Evolutionary conservation across 2,113 vertebrate species (phyloP).

Genomic region (Taxidea taxus): DNA sequence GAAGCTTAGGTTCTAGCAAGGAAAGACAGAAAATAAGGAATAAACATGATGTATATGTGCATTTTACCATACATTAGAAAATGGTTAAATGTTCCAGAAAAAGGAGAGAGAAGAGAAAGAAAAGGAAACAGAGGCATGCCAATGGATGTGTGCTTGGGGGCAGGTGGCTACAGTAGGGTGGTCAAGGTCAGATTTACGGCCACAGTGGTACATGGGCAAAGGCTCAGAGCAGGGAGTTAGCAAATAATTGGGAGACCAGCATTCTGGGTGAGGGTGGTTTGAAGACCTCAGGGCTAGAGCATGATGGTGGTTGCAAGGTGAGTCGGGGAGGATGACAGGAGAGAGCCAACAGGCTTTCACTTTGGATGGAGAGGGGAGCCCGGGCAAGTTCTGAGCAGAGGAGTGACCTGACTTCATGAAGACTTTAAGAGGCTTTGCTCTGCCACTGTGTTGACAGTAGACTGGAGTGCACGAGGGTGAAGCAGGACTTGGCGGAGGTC

Average conservation of each 20-base stretch:
- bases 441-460: neutral
- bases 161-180: accelerated
- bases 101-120: too few species aligned
- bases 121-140: neutral
- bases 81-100: neutral
- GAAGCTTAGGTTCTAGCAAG: neutral
- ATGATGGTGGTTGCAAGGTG: neutral
- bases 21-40: neutral
- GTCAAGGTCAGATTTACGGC: neutral
- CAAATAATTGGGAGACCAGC: neutral
- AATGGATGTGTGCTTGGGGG: neutral
- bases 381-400: neutral
- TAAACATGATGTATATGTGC: neutral
- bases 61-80: neutral
- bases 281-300: too few species aligned
- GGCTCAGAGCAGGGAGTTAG: neutral
- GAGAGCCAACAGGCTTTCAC: accelerated
- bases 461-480: neutral
- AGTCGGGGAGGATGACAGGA: too few species aligned
- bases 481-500: too few species aligned
- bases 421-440: neutral
- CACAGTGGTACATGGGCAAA: neutral
- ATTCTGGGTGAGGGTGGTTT: accelerated
- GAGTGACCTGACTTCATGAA: too few species aligned
- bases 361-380: neutral